phyloP scores from a whole-genome alignment of 2,888 invertebrate species.

The Orthonevra nobilis region DNA sequence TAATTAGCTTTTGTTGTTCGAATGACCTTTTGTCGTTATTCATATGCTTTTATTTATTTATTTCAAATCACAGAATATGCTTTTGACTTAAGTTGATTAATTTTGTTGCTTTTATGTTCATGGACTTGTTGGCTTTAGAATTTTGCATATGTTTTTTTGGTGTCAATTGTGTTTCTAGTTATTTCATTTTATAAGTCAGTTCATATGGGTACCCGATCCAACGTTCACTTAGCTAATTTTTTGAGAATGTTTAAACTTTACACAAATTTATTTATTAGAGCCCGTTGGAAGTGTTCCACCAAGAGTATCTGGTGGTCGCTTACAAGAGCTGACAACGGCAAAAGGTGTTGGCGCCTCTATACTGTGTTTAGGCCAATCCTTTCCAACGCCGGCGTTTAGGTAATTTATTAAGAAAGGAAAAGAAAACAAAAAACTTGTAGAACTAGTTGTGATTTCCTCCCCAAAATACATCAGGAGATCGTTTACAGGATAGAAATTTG shows the following conservation, averaged over 20 bases:
- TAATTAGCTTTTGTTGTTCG: neutral
- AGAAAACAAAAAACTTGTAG: neutral
- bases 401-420: no score
- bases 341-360: conserved; percentile 76
- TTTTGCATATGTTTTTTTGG: neutral
- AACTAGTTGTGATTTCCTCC: no score
- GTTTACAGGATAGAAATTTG: conserved; percentile 83
- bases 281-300: conserved; percentile 82
- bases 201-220: conserved; percentile 53
- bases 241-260: neutral
- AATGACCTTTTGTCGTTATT: conserved; percentile 25
- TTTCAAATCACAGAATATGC: no score
- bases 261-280: conserved; percentile 75
- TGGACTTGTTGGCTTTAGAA: conserved; percentile 59
- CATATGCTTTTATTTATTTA: no score
- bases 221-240: neutral
- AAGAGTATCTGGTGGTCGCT: conserved; percentile 81
- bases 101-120: conserved; percentile 53
- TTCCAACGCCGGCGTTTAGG: conserved; percentile 83
- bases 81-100: no score
- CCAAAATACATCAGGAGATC: conserved; percentile 83
- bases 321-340: conserved; percentile 80
- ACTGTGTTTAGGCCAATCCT: conserved; percentile 83
- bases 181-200: conserved; percentile 3
- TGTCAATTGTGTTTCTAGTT: conserved; percentile 14